phyloP scores from a whole-genome alignment of 2,888 invertebrate species.

The Tridacna crocea region DNA sequence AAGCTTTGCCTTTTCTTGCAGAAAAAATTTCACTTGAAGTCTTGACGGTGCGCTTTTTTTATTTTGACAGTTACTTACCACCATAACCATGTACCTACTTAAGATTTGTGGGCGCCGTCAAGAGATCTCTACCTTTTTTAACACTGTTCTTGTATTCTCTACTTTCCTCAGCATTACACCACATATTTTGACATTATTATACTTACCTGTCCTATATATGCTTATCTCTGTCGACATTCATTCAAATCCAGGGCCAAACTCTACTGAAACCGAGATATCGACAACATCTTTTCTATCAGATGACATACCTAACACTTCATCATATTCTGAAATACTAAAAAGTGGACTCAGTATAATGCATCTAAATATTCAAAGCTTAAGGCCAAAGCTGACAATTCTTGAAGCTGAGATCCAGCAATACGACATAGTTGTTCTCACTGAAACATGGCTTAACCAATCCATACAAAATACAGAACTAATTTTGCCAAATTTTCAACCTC shows the following conservation, averaged over 20 bases:
- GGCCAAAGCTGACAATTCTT: conserved; percentile 17
- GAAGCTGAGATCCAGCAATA: conserved; percentile 23
- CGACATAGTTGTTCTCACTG: conserved; percentile 22
- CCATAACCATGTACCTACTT: not conserved
- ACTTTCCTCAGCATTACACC: not conserved
- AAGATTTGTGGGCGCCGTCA: not conserved
- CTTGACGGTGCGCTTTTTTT: too few species aligned
- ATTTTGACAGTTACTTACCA: conserved; percentile 6
- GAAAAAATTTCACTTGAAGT: too few species aligned
- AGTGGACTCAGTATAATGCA: conserved; percentile 6
- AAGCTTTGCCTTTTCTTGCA: too few species aligned
- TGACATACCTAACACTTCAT: not conserved
- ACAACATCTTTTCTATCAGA: not conserved
- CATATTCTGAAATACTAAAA: conserved; percentile 3
- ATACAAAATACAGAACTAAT: conserved; percentile 12
- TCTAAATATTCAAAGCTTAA: conserved; percentile 4
- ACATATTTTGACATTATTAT: not conserved
- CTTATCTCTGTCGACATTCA: conserved; percentile 8
- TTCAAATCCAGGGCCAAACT: conserved; percentile 5
- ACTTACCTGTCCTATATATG: conserved; percentile 2
- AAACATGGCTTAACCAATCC: conserved; percentile 24
- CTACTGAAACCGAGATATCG: not conserved
- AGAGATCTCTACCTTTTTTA: not conserved
- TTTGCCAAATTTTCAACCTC: conserved; percentile 21
- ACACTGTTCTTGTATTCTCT: not conserved